Percentiles rank a stretch among this genome's conserved stretches.
Conservation (phyloP, 2,113 vertebrate species). For the Aramus guarauna region DNA sequence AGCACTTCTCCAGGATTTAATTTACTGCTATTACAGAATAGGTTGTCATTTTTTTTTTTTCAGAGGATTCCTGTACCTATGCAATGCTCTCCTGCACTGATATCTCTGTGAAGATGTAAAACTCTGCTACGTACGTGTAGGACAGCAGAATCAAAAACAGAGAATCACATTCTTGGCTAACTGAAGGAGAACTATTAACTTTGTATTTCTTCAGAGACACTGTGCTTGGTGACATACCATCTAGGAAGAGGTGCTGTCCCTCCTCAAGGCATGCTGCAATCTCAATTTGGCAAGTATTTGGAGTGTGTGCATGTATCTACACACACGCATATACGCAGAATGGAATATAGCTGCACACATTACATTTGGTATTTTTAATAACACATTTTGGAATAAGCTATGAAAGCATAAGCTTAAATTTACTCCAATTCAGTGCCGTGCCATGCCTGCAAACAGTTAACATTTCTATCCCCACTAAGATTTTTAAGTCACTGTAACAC, state of each 20-base stretch:
- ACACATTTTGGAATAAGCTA: neutral
- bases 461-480: too few species aligned
- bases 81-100: neutral
- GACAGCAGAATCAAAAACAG: fast-evolving
- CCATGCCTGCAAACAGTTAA: too few species aligned
- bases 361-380: fast-evolving
- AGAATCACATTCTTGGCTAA: neutral
- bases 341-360: fast-evolving
- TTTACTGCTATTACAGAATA: fast-evolving
- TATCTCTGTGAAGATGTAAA: neutral
- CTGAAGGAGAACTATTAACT: neutral
- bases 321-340: fast-evolving
- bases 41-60: neutral
- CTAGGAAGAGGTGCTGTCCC: neutral
- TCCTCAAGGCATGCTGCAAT: fast-evolving
- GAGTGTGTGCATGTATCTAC: fast-evolving
- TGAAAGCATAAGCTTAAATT: fast-evolving
- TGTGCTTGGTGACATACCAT: fast-evolving
- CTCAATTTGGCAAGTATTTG: fast-evolving
- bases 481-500: fast-evolving
- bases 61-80: neutral
- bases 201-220: neutral
- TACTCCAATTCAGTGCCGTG: neutral
- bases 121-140: fast-evolving
- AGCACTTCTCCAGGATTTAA: neutral